Evolutionary conservation across 2,797 vertebrate species (phyloP).

Genomic region (Macroramphosus scolopax): DNA sequence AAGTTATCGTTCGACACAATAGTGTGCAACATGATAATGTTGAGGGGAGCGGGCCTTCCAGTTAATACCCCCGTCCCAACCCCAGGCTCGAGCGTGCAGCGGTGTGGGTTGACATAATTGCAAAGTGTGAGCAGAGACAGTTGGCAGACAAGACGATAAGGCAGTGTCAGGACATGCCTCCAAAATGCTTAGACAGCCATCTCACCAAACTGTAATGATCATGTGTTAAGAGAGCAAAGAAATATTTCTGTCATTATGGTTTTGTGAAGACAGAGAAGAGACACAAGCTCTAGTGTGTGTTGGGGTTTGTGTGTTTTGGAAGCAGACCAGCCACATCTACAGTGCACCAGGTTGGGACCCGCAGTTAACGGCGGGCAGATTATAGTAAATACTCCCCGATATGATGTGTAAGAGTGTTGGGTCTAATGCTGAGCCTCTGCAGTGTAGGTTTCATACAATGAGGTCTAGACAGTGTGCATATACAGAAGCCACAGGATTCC

Average conservation of each 20-base stretch:
- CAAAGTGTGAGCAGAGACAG: conserved; percentile 66
- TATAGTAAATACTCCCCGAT: conserved; percentile 58
- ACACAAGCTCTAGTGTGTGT: conserved; percentile 57
- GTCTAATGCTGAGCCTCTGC: conserved; percentile 37
- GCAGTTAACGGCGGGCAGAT: conserved; percentile 63
- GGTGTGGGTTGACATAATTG: conserved; percentile 65
- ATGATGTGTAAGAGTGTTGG: conserved; percentile 39
- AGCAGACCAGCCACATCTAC: conserved; percentile 57
- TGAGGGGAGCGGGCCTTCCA: conserved; percentile 16
- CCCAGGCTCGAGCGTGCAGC: conserved; percentile 31
- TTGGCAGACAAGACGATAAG: conserved; percentile 65
- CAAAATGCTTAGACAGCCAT: conserved; percentile 68
- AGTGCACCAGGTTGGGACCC: conserved; percentile 43
- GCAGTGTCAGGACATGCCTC: conserved; percentile 67
- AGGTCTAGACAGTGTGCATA: conserved; percentile 28
- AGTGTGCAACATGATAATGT: conserved; percentile 1
- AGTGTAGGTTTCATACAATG: conserved; percentile 36
- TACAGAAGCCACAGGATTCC: conserved; percentile 49
- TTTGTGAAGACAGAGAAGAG: conserved; percentile 56
- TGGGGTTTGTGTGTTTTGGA: conserved; percentile 69
- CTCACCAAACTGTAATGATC: conserved; percentile 72
- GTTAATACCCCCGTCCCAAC: conserved; percentile 30
- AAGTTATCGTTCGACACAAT: conserved; percentile 5
- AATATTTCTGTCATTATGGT: conserved; percentile 70
- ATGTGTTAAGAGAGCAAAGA: conserved; percentile 67